Percentiles rank a stretch among this genome's conserved stretches.
phyloP scores from a whole-genome alignment of 1,140 invertebrate genomes.

The Anastatus disparis region DNA sequence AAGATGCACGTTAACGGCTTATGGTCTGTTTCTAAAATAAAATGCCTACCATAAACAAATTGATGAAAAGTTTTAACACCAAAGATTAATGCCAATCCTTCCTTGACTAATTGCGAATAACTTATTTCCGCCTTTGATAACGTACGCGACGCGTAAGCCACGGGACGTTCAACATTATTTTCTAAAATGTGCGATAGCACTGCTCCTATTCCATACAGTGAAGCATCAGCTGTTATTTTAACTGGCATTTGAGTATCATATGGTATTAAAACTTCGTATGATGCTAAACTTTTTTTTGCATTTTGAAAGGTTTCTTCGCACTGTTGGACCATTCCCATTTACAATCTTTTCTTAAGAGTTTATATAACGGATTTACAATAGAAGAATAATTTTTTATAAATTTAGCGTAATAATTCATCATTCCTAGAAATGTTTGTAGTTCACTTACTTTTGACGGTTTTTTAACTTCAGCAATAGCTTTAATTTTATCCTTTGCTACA shows the following conservation, averaged over 20 bases:
- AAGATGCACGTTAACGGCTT: constrained; percentile 53
- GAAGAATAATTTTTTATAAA: constrained; percentile 18
- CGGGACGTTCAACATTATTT: background rate
- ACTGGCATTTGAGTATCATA: constrained; percentile 9
- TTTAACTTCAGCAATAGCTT: background rate
- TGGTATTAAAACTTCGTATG: constrained; percentile 9
- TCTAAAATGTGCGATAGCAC: background rate
- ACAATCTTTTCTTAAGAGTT: background rate
- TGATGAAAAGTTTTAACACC: constrained; percentile 8
- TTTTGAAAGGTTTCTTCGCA: constrained; percentile 2
- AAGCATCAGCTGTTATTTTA: constrained; percentile 20
- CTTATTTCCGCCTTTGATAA: constrained; percentile 1
- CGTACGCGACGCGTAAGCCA: background rate
- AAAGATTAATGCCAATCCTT: constrained; percentile 11
- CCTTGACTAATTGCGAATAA: constrained; percentile 21
- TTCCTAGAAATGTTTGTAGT: constrained; percentile 14
- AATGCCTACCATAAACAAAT: no score
- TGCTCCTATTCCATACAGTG: no score
- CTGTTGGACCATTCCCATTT: constrained; percentile 6
- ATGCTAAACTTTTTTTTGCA: constrained; percentile 1
- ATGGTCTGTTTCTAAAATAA: no score
- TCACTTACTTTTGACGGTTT: background rate
- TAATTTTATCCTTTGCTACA: background rate
- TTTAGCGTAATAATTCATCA: constrained; percentile 24
- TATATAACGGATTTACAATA: constrained; percentile 11